Evolutionary conservation across 2,888 invertebrate species (phyloP).

Genomic region (Lingula anatina): DNA sequence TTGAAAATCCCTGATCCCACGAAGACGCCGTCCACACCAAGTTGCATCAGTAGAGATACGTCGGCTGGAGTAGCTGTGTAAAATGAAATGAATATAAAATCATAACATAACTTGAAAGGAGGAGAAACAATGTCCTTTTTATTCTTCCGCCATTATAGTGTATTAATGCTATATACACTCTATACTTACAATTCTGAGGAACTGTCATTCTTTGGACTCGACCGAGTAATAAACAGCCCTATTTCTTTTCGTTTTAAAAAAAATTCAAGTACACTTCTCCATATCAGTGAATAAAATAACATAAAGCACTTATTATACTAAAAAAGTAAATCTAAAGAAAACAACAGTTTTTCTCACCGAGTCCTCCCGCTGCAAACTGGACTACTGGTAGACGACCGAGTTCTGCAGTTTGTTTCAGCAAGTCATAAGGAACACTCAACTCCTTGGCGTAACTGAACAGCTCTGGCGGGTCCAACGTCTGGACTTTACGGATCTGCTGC

Average conservation of each 20-base stretch:
- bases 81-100: neutral
- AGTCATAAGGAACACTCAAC: slow-evolving; percentile 33
- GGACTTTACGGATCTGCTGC: slow-evolving; percentile 31
- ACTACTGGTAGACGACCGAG: slow-evolving; percentile 43
- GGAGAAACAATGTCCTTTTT: too few relatives aligned
- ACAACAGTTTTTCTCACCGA: slow-evolving; percentile 21
- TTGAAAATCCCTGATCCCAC: slow-evolving; percentile 49
- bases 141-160: too few relatives aligned
- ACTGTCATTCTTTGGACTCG: too few relatives aligned
- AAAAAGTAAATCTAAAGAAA: neutral
- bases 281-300: too few relatives aligned
- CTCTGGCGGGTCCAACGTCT: slow-evolving; percentile 33
- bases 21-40: slow-evolving; percentile 48
- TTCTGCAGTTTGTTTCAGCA: slow-evolving; percentile 35
- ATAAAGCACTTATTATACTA: too few relatives aligned
- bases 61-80: slow-evolving; percentile 45
- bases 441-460: slow-evolving; percentile 39
- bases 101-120: neutral
- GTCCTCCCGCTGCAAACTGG: slow-evolving; percentile 46
- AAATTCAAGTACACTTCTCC: too few relatives aligned
- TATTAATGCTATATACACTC: too few relatives aligned
- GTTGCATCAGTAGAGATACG: slow-evolving; percentile 45
- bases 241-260: too few relatives aligned
- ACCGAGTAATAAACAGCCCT: too few relatives aligned
- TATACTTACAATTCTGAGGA: too few relatives aligned